Evolutionary conservation across 2,888 invertebrate genomes (phyloP), one percentile per base, ranked within the genome.

Genomic region (Periphyllus acericola): DNA sequence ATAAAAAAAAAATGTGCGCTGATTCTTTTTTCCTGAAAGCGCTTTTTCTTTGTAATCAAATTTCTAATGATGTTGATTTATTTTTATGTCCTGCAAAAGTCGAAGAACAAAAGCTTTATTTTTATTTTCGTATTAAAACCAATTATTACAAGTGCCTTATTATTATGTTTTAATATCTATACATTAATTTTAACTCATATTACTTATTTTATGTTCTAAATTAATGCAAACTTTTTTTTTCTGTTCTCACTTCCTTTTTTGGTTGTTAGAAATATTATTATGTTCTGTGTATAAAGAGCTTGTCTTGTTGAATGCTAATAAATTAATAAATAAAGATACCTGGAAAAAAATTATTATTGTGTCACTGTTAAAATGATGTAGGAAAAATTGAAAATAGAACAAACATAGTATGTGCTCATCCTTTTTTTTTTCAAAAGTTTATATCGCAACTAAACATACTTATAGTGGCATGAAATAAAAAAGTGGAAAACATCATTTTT

Each of bases 131-230:
- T 11, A 86, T 25, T 75, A 34, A 36, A 87, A 36, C 46, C 36
- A 46, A 40, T 72, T 71, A 74, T 76, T 11, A 46, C 46, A 46
- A 8, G 46, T 46, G 46, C 11, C 11, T 8, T 11, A 46, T 46
- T 46, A 46, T 46, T 46, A 46, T 46, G 46, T 46, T 46, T 46
- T 11, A 46, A 11, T 46, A 46, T 11, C 46, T 46, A 46, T 46
- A 8, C 46, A n/a, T n/a, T n/a, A n/a, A 46, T 46, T 46, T 46
- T 11, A 46, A 46, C 5, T 11, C 11, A 60, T 14, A 60, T 14
- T 60, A 84, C 82, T 89, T 72, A 29, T 55, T 25, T 34, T 52
- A 21, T 72, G 25, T 29, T 40, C 29, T 32, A 68, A 5, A 66
- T 19, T 32, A 46, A 78, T 29, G 32, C 11, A 46, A 5, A 46